phyloP scores from a whole-genome alignment of 2,797 vertebrate species.

The Pipistrellus pygmaeus region DNA sequence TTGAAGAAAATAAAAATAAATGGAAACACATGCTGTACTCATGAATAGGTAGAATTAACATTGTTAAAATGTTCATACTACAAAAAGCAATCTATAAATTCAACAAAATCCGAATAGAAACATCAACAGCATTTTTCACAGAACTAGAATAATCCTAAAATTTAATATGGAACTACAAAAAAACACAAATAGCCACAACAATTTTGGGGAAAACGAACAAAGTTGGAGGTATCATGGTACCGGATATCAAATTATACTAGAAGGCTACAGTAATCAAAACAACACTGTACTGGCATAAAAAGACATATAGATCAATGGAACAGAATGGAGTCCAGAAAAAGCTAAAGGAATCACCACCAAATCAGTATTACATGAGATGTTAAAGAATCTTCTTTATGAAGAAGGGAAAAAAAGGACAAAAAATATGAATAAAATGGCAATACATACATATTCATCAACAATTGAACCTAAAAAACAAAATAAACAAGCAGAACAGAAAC shows the following conservation, averaged over 20 bases:
- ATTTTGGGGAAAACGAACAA: neutral
- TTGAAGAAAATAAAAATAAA: neutral
- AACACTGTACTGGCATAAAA: neutral
- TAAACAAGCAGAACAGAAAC: neutral
- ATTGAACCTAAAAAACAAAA: neutral
- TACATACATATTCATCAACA: neutral
- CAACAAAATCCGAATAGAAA: neutral
- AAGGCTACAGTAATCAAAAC: neutral
- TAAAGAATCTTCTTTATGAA: neutral
- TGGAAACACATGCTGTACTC: neutral
- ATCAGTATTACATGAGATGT: neutral
- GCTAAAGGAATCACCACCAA: neutral
- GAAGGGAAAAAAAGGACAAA: neutral
- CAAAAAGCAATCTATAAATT: neutral
- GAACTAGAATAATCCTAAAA: neutral
- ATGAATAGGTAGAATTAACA: neutral
- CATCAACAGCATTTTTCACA: neutral
- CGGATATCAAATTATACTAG: neutral
- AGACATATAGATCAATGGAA: neutral
- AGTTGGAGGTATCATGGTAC: neutral
- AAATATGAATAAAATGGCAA: neutral
- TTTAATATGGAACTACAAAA: neutral
- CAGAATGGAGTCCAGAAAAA: neutral
- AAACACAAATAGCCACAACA: neutral
- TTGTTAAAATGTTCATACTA: neutral